Percentiles rank a stretch among this genome's conserved stretches.
Evolutionary conservation across 2,797 vertebrate species (phyloP).

Genomic region (Oreochromis mossambicus): DNA sequence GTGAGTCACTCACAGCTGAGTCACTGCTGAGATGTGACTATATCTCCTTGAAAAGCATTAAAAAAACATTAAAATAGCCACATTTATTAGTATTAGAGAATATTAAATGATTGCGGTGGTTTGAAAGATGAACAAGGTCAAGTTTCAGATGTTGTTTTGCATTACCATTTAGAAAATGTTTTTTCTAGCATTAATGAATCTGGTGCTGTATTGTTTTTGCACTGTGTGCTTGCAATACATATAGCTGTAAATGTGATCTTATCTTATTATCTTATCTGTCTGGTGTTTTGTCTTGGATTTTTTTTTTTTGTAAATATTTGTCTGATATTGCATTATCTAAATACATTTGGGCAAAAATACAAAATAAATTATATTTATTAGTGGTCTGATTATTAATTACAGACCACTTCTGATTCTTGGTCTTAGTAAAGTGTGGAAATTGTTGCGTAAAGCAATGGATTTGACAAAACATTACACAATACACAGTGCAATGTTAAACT

Average conservation of each 20-base stretch:
- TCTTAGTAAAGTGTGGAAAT: neutral
- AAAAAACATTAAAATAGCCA: neutral
- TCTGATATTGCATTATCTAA: neutral
- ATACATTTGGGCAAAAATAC: neutral
- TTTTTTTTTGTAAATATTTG: neutral
- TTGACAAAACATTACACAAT: neutral
- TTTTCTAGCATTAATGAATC: neutral
- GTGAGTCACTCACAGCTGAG: constrained; percentile 67
- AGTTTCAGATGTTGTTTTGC: neutral
- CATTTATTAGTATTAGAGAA: neutral
- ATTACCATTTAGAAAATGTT: neutral
- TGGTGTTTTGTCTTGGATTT: neutral
- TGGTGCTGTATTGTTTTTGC: neutral
- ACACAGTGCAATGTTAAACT: neutral
- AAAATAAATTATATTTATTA: neutral
- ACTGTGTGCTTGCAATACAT: neutral
- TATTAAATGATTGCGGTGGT: neutral
- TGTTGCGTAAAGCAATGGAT: neutral
- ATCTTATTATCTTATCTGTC: neutral
- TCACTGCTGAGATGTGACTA: neutral
- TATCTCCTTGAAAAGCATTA: neutral
- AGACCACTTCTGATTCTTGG: neutral
- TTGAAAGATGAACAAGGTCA: neutral
- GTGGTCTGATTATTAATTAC: neutral
- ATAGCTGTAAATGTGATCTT: neutral